Evolutionary conservation across 2,797 vertebrate species (phyloP).

Genomic region (Syngnathus rostellatus): DNA sequence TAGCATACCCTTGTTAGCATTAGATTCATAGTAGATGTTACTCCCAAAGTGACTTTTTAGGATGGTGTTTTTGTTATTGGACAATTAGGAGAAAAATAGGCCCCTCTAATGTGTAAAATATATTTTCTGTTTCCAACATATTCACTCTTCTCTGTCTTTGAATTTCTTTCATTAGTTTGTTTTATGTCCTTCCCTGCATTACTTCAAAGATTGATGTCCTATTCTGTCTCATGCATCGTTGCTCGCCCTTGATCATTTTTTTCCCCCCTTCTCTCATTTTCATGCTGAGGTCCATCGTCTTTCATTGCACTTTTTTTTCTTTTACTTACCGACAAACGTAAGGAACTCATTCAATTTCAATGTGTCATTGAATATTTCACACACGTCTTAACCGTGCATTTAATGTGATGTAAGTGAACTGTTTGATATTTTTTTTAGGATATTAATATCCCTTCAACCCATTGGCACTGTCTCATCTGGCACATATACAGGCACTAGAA

Average conservation of each 20-base stretch:
- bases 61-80: neutral
- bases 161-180: neutral
- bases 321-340: constrained; percentile 48
- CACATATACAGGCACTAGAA: constrained; percentile 36
- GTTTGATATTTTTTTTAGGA: neutral
- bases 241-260: constrained; percentile 44
- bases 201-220: constrained; percentile 38
- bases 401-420: constrained; percentile 2
- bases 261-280: constrained; percentile 43
- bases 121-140: neutral
- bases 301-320: constrained; percentile 38
- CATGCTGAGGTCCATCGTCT: constrained; percentile 36
- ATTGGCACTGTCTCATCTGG: neutral
- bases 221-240: constrained; percentile 21
- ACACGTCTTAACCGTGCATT: neutral
- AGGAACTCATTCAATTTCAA: constrained; percentile 25
- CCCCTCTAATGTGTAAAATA: neutral
- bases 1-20: neutral
- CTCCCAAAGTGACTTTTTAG: neutral
- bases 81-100: neutral
- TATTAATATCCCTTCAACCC: neutral
- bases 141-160: neutral
- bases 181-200: neutral
- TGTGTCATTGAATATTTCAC: constrained; percentile 3
- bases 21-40: neutral